Evolutionary conservation across 2,888 invertebrate genomes (phyloP).

Genomic region (Cosmia trapezina): DNA sequence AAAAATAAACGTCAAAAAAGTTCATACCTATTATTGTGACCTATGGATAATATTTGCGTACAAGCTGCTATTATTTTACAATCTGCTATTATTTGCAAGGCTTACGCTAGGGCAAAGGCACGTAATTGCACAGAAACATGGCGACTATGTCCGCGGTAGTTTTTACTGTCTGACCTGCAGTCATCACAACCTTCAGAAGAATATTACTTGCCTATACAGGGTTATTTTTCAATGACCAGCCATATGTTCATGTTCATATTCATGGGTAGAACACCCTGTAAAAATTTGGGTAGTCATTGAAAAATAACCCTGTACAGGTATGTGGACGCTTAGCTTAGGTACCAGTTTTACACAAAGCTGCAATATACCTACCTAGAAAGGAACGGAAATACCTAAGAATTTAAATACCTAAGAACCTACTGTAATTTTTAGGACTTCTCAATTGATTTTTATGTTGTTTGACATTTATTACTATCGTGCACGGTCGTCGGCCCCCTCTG

Average conservation of each 20-base stretch:
- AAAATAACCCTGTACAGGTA: no score
- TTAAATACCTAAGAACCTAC: not conserved
- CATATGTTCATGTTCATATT: no score
- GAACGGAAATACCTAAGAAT: not conserved
- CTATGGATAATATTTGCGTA: slow-evolving; percentile 29
- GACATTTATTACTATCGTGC: not conserved
- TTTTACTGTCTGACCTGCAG: not conserved
- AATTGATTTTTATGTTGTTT: not conserved
- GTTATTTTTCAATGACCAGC: no score
- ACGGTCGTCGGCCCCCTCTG: slow-evolving; percentile 18
- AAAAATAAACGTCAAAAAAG: no score
- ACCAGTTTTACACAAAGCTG: not conserved
- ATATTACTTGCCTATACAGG: no score
- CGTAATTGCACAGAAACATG: not conserved
- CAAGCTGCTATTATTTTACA: not conserved
- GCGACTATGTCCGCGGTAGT: no score
- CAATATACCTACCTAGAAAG: not conserved
- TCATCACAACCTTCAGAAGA: not conserved
- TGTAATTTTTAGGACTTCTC: not conserved
- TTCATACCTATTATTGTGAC: no score
- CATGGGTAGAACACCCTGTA: no score
- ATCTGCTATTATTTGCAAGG: not conserved
- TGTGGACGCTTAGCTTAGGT: not conserved
- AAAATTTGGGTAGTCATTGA: no score
- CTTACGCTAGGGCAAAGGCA: not conserved